Percentiles rank a stretch among this genome's conserved stretches.
Evolutionary conservation across 2,797 vertebrate genomes (phyloP).

Genomic region (Enteromius anoplus): DNA sequence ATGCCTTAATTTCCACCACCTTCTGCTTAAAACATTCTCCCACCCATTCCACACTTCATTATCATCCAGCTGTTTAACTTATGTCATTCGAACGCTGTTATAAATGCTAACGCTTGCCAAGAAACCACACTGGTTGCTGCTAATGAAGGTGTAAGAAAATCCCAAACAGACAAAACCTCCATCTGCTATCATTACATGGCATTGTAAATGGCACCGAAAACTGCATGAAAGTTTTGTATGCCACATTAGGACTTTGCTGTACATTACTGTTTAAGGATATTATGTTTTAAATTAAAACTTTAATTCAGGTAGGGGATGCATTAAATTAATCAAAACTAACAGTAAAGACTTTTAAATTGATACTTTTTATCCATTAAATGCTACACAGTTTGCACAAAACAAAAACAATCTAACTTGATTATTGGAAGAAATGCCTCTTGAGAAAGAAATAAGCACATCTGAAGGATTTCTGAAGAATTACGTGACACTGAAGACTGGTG

Average conservation of each 20-base stretch:
- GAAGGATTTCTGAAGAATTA: not conserved
- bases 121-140: slow-evolving; percentile 46
- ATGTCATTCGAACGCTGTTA: slow-evolving; percentile 74
- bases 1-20: slow-evolving; percentile 61
- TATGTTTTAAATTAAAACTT: not conserved
- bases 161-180: slow-evolving; percentile 26
- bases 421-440: not conserved
- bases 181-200: not conserved
- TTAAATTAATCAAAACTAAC: not conserved
- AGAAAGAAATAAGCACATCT: not conserved
- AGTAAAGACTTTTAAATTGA: not conserved
- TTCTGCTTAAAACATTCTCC: slow-evolving; percentile 54
- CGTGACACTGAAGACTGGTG: not conserved
- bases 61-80: slow-evolving; percentile 75
- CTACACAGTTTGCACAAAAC: not conserved
- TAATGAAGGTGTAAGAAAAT: slow-evolving; percentile 49
- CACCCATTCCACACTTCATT: slow-evolving; percentile 68
- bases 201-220: slow-evolving; percentile 12
- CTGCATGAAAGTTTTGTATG: not conserved
- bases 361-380: not conserved
- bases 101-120: slow-evolving; percentile 62
- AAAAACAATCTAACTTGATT: too few species aligned
- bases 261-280: not conserved
- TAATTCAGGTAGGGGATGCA: not conserved
- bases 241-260: not conserved